These are phyloP conservation scores for Chamaetylas fuelleborni DNA, from an alignment of 2,113 vertebrate genomes.

Conservation along the genomic window DNA sequence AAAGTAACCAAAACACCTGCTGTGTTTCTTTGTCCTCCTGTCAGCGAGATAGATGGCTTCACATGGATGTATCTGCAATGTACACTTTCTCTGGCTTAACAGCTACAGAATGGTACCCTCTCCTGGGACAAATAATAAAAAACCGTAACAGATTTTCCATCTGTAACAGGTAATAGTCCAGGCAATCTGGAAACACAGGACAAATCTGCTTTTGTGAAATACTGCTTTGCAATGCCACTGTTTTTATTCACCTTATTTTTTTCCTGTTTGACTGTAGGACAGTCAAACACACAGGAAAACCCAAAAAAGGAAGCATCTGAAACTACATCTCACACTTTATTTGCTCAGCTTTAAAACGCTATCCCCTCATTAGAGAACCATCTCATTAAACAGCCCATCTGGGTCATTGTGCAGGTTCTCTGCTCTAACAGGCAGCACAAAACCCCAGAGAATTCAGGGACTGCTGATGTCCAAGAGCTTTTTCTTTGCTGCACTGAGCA, in stretches of 20 bases:
- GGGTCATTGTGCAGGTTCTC: conserved; percentile 12
- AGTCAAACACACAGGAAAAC: not conserved
- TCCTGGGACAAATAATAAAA: not conserved
- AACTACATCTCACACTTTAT: conserved; percentile 12
- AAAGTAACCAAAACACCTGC: not conserved
- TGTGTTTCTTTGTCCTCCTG: not conserved
- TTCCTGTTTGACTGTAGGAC: not conserved
- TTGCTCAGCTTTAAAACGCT: not conserved
- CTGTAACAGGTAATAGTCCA: not conserved
- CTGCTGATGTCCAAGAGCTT: conserved; percentile 11
- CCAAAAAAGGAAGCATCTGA: not conserved
- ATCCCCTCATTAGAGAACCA: conserved; percentile 33
- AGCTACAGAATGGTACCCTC: not conserved
- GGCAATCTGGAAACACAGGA: not conserved
- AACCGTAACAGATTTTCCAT: not conserved
- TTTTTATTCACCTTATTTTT: not conserved
- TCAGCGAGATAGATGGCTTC: conserved; percentile 4
- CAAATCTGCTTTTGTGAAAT: not conserved
- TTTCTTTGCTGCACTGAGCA: conserved; percentile 19
- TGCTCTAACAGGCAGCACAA: conserved; percentile 35
- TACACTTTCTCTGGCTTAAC: not conserved
- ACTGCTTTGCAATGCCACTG: not conserved
- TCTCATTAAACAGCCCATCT: conserved; percentile 50
- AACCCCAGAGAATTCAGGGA: not conserved
- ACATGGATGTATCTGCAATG: rapidly evolving